Conservation (phyloP, 1,140 invertebrate genomes). For the Diabrotica virgifera region DNA sequence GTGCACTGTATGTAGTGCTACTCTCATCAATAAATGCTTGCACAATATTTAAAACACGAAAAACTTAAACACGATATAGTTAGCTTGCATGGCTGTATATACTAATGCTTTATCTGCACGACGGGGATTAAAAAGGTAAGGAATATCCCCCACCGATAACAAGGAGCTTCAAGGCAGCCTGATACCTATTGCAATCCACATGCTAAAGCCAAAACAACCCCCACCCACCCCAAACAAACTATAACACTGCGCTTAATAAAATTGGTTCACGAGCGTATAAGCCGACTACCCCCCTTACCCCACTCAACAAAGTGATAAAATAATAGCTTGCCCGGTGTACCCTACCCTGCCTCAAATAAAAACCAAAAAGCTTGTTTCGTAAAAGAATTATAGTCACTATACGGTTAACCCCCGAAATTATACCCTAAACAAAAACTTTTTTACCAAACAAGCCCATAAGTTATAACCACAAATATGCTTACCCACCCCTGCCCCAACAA, state of each 20-base stretch:
- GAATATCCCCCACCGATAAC: slow-evolving; percentile 44
- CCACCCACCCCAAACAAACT: slow-evolving; percentile 17
- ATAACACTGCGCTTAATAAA: slow-evolving; percentile 24
- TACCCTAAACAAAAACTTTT: too few species aligned
- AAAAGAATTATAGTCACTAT: background rate
- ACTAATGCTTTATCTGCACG: slow-evolving; percentile 63
- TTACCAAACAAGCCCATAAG: too few species aligned
- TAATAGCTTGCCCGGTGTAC: too few species aligned
- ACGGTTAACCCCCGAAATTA: background rate
- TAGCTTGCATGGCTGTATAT: slow-evolving; percentile 50
- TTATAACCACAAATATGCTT: too few species aligned
- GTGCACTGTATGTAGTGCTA: too few species aligned
- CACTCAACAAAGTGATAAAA: background rate
- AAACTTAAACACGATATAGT: background rate
- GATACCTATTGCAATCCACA: slow-evolving; percentile 25
- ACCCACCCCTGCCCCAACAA: too few species aligned
- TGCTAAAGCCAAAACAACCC: slow-evolving; percentile 12
- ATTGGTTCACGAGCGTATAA: slow-evolving; percentile 29
- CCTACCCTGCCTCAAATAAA: too few species aligned
- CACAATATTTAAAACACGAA: too few species aligned
- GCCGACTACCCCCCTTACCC: slow-evolving; percentile 3
- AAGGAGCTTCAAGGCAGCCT: slow-evolving; percentile 49
- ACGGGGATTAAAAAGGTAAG: slow-evolving; percentile 47
- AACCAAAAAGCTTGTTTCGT: too few species aligned
- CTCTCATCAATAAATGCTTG: too few species aligned